Percentiles rank a stretch among this genome's conserved stretches.
These are phyloP conservation scores for Actenoides hombroni DNA, from an alignment of 2,113 vertebrate species.

Conservation along the genomic window DNA sequence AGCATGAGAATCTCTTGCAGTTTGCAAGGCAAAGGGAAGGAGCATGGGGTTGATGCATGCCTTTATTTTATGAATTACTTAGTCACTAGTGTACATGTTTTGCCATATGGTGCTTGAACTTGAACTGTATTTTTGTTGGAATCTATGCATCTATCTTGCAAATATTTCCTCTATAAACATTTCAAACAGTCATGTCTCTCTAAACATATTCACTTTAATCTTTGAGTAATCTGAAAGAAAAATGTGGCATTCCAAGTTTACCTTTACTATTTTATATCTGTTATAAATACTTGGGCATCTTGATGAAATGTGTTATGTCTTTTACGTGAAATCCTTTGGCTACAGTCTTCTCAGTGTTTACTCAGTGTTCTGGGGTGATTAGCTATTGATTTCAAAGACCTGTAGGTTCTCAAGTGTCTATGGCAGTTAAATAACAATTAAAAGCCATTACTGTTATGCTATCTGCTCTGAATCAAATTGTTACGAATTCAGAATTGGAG, in stretches of 20 bases:
- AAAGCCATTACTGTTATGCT: neutral
- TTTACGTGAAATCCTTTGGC: neutral
- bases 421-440: neutral
- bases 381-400: neutral
- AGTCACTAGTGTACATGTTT: conserved; percentile 39
- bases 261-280: conserved; percentile 3
- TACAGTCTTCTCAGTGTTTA: neutral
- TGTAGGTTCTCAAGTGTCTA: neutral
- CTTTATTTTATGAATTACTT: conserved; percentile 55
- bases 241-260: conserved; percentile 41
- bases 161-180: conserved; percentile 76
- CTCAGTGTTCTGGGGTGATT: neutral
- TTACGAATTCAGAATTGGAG: neutral
- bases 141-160: conserved; percentile 61
- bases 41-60: neutral
- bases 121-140: conserved; percentile 68
- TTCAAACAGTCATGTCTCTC: conserved; percentile 68
- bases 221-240: conserved; percentile 57
- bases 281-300: conserved; percentile 21
- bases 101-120: conserved; percentile 68
- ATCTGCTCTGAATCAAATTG: neutral
- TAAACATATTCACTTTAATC: conserved; percentile 69
- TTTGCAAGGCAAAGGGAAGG: conserved; percentile 33
- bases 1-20: neutral
- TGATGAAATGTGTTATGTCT: neutral